Percentiles rank a stretch among this genome's conserved stretches.
Evolutionary conservation across 2,113 vertebrate species (phyloP).

Genomic region (Alosa alosa): DNA sequence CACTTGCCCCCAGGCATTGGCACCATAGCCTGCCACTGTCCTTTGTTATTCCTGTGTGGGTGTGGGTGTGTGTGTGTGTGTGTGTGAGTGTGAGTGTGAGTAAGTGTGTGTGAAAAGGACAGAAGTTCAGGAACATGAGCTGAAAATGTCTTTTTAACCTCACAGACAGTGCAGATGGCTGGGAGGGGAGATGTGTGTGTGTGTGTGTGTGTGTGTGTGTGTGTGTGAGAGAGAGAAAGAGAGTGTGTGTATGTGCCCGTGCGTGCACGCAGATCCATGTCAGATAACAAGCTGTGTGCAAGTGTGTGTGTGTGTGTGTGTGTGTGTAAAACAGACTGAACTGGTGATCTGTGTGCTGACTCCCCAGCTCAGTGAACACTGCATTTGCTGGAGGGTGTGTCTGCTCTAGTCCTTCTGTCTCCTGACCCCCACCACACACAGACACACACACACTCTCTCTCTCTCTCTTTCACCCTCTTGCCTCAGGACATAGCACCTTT

Average conservation of each 20-base stretch:
- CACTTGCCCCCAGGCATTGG: not conserved
- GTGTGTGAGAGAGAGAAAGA: not conserved
- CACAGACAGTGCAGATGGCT: not conserved
- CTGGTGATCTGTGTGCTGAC: not conserved
- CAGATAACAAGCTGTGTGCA: not conserved
- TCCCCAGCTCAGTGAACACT: not conserved
- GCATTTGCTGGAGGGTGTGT: not conserved
- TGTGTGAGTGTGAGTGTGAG: constrained; percentile 6
- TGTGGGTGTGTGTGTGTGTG: constrained; percentile 27
- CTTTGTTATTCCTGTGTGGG: constrained; percentile 1
- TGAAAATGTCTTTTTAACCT: constrained; percentile 15
- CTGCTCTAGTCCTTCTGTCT: not conserved
- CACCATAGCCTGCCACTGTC: not conserved
- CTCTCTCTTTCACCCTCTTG: not conserved
- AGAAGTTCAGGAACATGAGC: no score
- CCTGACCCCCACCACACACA: not conserved
- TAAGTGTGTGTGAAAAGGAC: constrained; percentile 2
- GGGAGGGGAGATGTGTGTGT: not conserved
- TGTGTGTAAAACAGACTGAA: not conserved
- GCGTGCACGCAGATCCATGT: not conserved
- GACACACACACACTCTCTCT: constrained; percentile 11
- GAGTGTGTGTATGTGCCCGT: not conserved
- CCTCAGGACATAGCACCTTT: not conserved
- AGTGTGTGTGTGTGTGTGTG: not conserved
- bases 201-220: not conserved